Evolutionary conservation across 2,888 invertebrate genomes (phyloP).

Genomic region (Agrotis clavis): DNA sequence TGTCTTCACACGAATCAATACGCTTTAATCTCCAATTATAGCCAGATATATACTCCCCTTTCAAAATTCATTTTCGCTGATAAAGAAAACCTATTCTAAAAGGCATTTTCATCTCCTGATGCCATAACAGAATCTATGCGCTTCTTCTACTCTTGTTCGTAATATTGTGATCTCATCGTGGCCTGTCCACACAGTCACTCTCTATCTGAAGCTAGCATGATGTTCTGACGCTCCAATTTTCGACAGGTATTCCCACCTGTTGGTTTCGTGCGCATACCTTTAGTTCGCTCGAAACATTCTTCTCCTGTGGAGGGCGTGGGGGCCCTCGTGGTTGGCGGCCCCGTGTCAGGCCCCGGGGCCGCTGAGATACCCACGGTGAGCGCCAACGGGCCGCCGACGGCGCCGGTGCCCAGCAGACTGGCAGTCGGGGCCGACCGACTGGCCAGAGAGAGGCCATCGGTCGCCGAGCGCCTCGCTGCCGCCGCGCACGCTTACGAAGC

Average conservation of each 20-base stretch:
- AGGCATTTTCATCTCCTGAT: slow-evolving; percentile 12
- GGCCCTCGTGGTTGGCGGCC: slow-evolving; percentile 57
- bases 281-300: slow-evolving; percentile 36
- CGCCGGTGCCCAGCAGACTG: slow-evolving; percentile 67
- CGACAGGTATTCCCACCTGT: slow-evolving; percentile 40
- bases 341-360: slow-evolving; percentile 38
- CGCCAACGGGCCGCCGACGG: slow-evolving; percentile 38
- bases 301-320: slow-evolving; percentile 57
- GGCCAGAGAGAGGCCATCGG: slow-evolving; percentile 63
- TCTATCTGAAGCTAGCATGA: slow-evolving; percentile 13
- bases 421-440: slow-evolving; percentile 64
- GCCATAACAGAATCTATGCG: background rate
- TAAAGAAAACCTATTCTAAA: slow-evolving; percentile 3
- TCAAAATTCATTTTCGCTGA: slow-evolving; percentile 2
- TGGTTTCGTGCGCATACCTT: slow-evolving; percentile 22
- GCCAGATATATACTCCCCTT: background rate
- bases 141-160: slow-evolving; percentile 20
- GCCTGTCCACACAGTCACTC: background rate
- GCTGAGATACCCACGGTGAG: slow-evolving; percentile 18
- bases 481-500: slow-evolving; percentile 54
- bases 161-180: slow-evolving; percentile 20
- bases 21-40: background rate
- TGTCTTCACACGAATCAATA: slow-evolving; percentile 6
- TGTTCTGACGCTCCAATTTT: slow-evolving; percentile 37
- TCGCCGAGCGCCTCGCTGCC: slow-evolving; percentile 61